Percentiles rank a stretch among this genome's conserved stretches.
These are phyloP conservation scores for Spatulosminthurus flaviceps DNA, from an alignment of 2,888 invertebrate genomes.

Conservation along the genomic window DNA sequence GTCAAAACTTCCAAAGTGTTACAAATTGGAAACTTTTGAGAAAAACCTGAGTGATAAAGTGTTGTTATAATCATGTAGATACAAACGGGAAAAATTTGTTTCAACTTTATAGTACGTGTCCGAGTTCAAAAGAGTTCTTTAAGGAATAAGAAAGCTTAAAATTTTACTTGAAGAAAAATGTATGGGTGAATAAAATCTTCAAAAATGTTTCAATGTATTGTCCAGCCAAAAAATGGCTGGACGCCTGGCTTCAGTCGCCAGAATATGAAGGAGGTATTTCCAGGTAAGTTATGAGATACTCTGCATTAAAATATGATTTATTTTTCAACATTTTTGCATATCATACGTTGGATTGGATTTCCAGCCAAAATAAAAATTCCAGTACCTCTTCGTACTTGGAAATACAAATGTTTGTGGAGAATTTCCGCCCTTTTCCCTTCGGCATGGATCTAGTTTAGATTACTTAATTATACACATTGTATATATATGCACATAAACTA, in stretches of 20 bases:
- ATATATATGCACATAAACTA: no score
- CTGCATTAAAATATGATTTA: no score
- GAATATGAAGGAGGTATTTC: constrained; percentile 77
- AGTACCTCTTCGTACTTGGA: no score
- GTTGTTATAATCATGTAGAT: not conserved
- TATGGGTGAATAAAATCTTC: not conserved
- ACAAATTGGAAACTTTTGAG: no score
- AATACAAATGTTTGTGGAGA: no score
- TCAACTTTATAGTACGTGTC: not conserved
- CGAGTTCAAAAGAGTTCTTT: no score
- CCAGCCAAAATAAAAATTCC: no score
- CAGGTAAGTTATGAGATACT: constrained; percentile 76
- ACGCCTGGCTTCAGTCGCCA: constrained; percentile 73
- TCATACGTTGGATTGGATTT: no score
- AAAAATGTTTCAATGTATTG: constrained; percentile 83
- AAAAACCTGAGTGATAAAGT: no score
- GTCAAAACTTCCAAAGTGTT: no score
- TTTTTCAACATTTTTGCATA: constrained; percentile 7
- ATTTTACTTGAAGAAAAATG: not conserved
- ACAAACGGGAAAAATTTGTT: not conserved
- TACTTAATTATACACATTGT: no score
- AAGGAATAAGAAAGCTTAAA: not conserved
- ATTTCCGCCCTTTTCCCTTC: not conserved
- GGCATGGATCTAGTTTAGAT: not conserved
- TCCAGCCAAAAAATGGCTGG: constrained; percentile 82